Evolutionary conservation across 2,113 vertebrate genomes (phyloP), one percentile per base, ranked within the genome.

Genomic region (Elanoides forficatus): DNA sequence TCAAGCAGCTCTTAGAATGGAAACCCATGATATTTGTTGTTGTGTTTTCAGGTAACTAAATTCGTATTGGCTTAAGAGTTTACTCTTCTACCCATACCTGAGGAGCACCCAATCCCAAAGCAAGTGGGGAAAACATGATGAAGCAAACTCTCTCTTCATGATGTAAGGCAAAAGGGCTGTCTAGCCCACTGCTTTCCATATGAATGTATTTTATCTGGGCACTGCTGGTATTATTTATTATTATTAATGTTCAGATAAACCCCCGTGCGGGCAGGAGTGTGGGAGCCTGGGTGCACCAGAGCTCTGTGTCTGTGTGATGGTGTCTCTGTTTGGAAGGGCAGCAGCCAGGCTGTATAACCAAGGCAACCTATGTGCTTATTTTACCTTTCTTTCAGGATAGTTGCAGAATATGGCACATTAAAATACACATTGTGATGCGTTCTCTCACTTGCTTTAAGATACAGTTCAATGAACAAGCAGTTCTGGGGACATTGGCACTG

Each of bases 181-280:
- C 38, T 66, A 91, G 25, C 30, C 25, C 38, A 55, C 20, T 68
- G 25, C 27, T 87, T 93, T 72, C 66, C 25, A 32, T 20, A 34
- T 7, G 22, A 72, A 29, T 32, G 21, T 5, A 56, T 62, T 84
- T 94, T 65, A 87, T 59, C 34, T 1, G 4, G 59, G 65, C 29
- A 63, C 4, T 76, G 23, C 12, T 87, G 20, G 4, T 87, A 14
- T 1, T 55, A 8, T 8, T 45, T 4, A 7, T 36, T 38, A 32
- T 22, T 40, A 4, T 36, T 36, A 55, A 10, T 11, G 9, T 32
- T 53, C 50, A 71, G 47, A 71, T 42, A 84, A 90, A 22, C 4
- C 13, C 38, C 19, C 0, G 0, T 32, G 47, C 5, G 38, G 23
- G 26, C 26, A 52, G 0, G 12, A 19, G 4, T 36, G 34, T 48